phyloP scores from a whole-genome alignment of 2,797 vertebrate species.

The Cyclura pinguis region DNA sequence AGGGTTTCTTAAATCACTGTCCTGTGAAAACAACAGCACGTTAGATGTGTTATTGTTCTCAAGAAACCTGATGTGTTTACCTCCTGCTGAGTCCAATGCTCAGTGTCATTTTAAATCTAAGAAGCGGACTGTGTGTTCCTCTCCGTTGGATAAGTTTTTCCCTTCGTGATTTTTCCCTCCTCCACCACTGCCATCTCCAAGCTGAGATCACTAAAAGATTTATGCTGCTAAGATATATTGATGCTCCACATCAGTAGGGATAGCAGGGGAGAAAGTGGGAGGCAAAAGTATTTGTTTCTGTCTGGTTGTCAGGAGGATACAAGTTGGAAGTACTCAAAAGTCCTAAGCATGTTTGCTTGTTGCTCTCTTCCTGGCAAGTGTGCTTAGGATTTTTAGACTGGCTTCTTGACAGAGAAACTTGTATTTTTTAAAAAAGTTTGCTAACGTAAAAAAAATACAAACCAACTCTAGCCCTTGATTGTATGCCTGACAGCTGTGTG shows the following conservation, averaged over 20 bases:
- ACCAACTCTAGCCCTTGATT: neutral
- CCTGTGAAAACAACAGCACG: conserved; percentile 71
- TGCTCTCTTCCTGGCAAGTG: neutral
- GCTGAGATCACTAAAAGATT: conserved; percentile 76
- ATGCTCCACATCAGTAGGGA: conserved; percentile 73
- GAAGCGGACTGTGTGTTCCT: conserved; percentile 16
- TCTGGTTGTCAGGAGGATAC: conserved; percentile 56
- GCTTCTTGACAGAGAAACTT: conserved; percentile 3
- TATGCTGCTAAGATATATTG: conserved; percentile 80
- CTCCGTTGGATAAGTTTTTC: conserved; percentile 50
- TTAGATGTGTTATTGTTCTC: conserved; percentile 64
- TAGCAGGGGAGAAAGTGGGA: neutral
- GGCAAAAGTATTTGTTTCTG: neutral
- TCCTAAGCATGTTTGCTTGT: neutral
- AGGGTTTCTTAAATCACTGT: conserved; percentile 58
- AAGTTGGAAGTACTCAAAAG: conserved; percentile 4
- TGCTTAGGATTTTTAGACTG: conserved; percentile 16
- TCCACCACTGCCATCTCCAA: conserved; percentile 50
- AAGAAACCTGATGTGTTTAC: conserved; percentile 75
- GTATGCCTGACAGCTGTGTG: neutral
- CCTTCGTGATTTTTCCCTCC: conserved; percentile 36
- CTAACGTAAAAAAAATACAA: no score
- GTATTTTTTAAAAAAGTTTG: conserved; percentile 13
- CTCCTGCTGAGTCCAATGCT: conserved; percentile 69
- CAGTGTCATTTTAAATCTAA: conserved; percentile 63